Conservation (phyloP, 2,113 vertebrate species). For the Fregetta grallaria region DNA sequence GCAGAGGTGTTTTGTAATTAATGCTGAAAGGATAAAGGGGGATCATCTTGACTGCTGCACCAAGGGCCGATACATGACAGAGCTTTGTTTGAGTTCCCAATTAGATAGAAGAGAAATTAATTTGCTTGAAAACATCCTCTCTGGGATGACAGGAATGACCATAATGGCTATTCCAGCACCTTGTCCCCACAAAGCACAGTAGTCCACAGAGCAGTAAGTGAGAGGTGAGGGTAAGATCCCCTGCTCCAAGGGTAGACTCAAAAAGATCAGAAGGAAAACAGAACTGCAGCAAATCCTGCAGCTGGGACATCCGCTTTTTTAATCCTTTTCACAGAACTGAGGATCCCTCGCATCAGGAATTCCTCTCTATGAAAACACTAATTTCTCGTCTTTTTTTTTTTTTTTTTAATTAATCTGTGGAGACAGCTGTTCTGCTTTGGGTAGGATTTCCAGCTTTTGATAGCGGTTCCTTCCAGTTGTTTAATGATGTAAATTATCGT, state of each 20-base stretch:
- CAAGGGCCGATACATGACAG: not conserved
- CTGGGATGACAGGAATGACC: not conserved
- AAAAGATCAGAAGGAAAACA: not conserved
- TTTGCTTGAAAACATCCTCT: not conserved
- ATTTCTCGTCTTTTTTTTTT: not conserved
- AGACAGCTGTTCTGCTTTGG: not conserved
- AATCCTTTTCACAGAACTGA: not conserved
- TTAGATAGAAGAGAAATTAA: not conserved
- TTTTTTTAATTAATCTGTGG: not conserved
- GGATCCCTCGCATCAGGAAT: not conserved
- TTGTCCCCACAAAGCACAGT: not conserved
- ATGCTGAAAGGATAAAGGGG: not conserved
- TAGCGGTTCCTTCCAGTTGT: slow-evolving; percentile 31
- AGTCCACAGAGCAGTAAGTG: not conserved
- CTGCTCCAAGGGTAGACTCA: not conserved
- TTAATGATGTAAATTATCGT: slow-evolving; percentile 51
- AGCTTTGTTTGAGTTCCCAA: not conserved
- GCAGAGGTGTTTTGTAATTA: not conserved
- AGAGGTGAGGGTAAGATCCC: not conserved
- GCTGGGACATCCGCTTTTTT: not conserved
- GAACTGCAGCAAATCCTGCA: not conserved
- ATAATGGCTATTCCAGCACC: not conserved
- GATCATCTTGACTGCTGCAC: not conserved
- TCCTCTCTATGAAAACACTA: slow-evolving; percentile 2
- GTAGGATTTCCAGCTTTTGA: slow-evolving; percentile 23